phyloP scores from a whole-genome alignment of 2,797 vertebrate genomes.

The Lophotriccus pileatus region DNA sequence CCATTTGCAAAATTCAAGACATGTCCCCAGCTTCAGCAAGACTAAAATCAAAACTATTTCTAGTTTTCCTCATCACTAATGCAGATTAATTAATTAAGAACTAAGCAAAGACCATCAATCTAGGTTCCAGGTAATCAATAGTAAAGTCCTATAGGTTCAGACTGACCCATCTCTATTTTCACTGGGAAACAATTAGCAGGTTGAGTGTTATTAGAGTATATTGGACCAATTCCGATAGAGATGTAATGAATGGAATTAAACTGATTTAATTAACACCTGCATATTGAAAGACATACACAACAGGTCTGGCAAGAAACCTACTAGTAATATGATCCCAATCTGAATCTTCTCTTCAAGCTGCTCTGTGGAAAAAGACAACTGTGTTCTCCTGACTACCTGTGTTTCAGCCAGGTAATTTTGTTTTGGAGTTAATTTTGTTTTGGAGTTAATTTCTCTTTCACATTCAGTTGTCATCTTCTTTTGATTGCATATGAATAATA shows the following conservation, averaged over 20 bases:
- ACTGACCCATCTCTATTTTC: constrained; percentile 27
- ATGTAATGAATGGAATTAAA: constrained; percentile 31
- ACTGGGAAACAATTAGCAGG: constrained; percentile 15
- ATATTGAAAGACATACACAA: background rate
- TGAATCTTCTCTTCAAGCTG: background rate
- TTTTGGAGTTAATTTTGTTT: background rate
- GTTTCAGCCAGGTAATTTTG: background rate
- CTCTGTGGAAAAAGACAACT: background rate
- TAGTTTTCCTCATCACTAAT: constrained; percentile 16
- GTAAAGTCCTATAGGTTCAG: background rate
- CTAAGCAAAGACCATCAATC: constrained; percentile 49
- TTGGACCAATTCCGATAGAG: background rate
- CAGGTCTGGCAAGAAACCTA: background rate
- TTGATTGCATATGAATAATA: background rate
- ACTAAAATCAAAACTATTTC: constrained; percentile 41
- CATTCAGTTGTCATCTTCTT: background rate
- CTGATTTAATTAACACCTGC: constrained; percentile 32
- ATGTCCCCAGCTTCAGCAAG: background rate
- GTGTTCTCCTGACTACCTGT: background rate
- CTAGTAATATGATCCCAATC: background rate
- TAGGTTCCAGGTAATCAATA: constrained; percentile 37
- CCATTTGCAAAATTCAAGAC: background rate
- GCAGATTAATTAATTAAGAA: constrained; percentile 46
- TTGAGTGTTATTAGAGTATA: background rate
- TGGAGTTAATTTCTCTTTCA: background rate